These are phyloP conservation scores for Pogonocherus hispidulus DNA, from an alignment of 2,888 invertebrate genomes.

Conservation along the genomic window DNA sequence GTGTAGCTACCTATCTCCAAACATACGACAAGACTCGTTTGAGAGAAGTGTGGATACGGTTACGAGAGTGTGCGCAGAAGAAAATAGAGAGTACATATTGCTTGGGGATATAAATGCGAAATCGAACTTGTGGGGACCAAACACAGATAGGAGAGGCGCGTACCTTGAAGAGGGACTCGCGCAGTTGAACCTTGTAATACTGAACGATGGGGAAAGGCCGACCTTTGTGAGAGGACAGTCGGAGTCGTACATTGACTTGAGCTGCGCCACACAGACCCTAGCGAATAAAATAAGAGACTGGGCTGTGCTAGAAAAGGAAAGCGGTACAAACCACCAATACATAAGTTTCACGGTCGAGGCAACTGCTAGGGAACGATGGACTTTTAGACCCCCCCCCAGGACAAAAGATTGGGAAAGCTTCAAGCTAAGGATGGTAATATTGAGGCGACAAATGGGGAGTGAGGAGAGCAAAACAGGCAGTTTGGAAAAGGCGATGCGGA, in stretches of 20 bases:
- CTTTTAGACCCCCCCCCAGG: background rate
- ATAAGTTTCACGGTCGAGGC: background rate
- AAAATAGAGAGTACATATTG: background rate
- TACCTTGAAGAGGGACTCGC: background rate
- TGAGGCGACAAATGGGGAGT: background rate
- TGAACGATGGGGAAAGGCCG: background rate
- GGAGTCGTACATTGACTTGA: background rate
- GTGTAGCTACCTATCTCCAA: background rate
- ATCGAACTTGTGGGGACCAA: background rate
- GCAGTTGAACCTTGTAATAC: background rate
- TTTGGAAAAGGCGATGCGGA: background rate
- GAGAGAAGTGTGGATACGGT: background rate
- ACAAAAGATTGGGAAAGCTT: background rate
- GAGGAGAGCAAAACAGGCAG: background rate
- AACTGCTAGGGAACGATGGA: background rate
- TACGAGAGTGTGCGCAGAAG: background rate
- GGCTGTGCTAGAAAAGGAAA: background rate
- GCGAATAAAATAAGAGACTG: background rate
- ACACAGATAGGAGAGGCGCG: background rate
- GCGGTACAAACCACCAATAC: background rate
- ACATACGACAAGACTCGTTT: background rate
- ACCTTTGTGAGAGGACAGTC: constrained; percentile 4
- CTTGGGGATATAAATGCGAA: background rate
- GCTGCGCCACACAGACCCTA: background rate
- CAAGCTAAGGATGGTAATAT: background rate